Conservation (phyloP, 2,888 invertebrate genomes). For the Xestia rhomboidea region DNA sequence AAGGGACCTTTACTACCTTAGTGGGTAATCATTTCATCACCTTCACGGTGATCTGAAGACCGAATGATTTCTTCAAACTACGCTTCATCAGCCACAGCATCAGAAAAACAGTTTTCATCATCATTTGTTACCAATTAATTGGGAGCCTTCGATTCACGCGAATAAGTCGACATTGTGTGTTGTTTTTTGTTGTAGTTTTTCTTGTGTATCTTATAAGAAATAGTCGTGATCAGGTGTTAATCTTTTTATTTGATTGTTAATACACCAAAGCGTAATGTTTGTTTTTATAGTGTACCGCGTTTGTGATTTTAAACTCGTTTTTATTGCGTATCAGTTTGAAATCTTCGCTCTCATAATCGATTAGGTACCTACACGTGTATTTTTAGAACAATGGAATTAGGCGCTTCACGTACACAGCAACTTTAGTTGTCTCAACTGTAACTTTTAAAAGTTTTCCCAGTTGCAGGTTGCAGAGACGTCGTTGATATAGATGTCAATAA, state of each 20-base stretch:
- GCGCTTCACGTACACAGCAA: not conserved
- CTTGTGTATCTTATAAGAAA: constrained; percentile 41
- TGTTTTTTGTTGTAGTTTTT: constrained; percentile 37
- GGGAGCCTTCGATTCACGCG: constrained; percentile 63
- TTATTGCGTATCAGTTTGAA: not conserved
- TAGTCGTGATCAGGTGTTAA: constrained; percentile 49
- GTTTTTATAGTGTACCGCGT: constrained; percentile 32
- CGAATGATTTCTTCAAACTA: constrained; percentile 71
- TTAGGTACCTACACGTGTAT: not conserved
- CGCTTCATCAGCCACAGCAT: constrained; percentile 62
- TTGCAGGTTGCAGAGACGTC: not conserved
- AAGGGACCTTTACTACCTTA: constrained; percentile 50
- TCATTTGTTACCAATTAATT: constrained; percentile 59
- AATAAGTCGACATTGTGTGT: constrained; percentile 60
- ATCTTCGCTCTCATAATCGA: not conserved
- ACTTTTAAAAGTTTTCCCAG: not conserved
- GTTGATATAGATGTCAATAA: too few species aligned
- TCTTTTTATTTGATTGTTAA: constrained; percentile 50
- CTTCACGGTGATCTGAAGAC: constrained; percentile 67
- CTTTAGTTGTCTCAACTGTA: not conserved
- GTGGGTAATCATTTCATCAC: constrained; percentile 62
- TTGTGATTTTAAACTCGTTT: constrained; percentile 13
- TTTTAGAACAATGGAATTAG: not conserved
- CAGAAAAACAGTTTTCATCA: constrained; percentile 67
- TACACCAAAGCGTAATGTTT: constrained; percentile 24